Conservation (phyloP, 1,140 invertebrate genomes). For the Anastatus disparis region DNA sequence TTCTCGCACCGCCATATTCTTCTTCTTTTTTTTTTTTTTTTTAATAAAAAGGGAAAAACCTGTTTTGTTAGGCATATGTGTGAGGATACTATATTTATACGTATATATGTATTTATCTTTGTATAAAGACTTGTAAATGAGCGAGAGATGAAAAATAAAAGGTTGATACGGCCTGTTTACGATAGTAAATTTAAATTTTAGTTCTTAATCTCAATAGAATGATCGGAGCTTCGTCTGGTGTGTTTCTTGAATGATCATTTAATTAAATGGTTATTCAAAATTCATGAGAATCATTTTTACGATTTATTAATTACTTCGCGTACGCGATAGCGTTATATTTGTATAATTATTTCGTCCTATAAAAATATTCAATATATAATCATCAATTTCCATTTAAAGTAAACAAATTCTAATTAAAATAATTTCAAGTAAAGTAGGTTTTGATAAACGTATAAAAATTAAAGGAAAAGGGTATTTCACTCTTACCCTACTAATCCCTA, state of each 20-base stretch:
- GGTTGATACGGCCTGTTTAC: slow-evolving; percentile 19
- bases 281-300: too few species aligned
- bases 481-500: not conserved
- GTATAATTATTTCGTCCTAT: too few species aligned
- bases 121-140: slow-evolving; percentile 5
- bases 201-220: not conserved
- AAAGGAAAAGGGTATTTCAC: too few species aligned
- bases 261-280: slow-evolving; percentile 3
- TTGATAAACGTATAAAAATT: too few species aligned
- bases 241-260: not conserved
- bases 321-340: too few species aligned
- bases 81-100: not conserved
- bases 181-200: slow-evolving; percentile 39
- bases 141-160: not conserved
- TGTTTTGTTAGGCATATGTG: slow-evolving; percentile 3
- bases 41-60: slow-evolving; percentile 26
- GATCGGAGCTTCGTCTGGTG: not conserved
- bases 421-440: too few species aligned
- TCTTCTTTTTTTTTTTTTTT: too few species aligned
- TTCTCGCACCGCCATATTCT: slow-evolving; percentile 35
- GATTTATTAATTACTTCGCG: too few species aligned
- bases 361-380: too few species aligned
- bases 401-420: too few species aligned
- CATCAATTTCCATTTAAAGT: too few species aligned
- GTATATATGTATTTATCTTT: too few species aligned